phyloP scores from a whole-genome alignment of 2,797 vertebrate genomes.

The Enteromius mattozi region DNA sequence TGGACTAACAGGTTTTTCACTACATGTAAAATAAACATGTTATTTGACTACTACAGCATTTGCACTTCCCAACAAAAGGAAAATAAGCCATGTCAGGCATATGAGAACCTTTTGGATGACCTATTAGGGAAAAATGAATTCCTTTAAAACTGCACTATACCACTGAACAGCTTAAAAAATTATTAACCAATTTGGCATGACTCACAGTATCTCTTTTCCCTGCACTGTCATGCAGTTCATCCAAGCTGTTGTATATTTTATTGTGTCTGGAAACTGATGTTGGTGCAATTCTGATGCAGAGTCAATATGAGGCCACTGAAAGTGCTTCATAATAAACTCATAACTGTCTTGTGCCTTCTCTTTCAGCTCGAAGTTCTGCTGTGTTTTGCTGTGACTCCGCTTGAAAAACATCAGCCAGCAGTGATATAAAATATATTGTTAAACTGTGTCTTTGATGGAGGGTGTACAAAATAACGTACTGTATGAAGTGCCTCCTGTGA shows the following conservation, averaged over 20 bases:
- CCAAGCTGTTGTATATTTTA: conserved; percentile 5
- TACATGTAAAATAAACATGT: neutral
- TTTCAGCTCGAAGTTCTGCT: conserved; percentile 3
- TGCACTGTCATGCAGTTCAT: neutral
- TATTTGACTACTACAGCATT: neutral
- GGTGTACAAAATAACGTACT: neutral
- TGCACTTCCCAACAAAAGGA: neutral
- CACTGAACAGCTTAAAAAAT: neutral
- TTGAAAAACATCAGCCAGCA: neutral
- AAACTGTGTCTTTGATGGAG: conserved; percentile 1
- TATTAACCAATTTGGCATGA: neutral
- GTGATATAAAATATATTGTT: conserved; percentile 13
- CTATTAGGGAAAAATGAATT: neutral
- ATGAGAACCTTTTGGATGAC: neutral
- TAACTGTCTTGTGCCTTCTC: conserved; percentile 9
- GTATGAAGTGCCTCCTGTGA: neutral
- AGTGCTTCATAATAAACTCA: neutral
- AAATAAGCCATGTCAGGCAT: neutral
- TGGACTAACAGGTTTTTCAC: neutral
- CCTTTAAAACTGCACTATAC: neutral
- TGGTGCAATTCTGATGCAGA: conserved; percentile 4
- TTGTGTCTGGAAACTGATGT: conserved; percentile 18
- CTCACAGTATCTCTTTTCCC: neutral
- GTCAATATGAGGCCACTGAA: neutral
- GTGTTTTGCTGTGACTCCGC: conserved; percentile 5